phyloP scores from a whole-genome alignment of 2,797 vertebrate species.

The Clamator glandarius region DNA sequence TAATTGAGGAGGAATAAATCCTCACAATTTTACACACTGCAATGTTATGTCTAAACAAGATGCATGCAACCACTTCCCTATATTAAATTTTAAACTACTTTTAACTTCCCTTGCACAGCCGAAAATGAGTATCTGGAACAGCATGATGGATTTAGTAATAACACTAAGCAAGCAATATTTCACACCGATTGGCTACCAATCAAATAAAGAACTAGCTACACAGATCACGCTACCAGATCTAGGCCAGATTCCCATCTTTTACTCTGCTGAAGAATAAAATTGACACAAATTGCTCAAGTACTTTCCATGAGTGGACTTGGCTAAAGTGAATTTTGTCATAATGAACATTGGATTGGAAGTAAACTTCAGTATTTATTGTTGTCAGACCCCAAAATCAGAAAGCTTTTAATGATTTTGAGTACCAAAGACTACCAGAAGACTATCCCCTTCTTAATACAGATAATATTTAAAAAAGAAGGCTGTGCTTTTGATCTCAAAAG shows the following conservation, averaged over 20 bases:
- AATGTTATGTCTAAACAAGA: background rate
- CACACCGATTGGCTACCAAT: background rate
- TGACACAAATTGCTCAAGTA: background rate
- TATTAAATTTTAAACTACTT: background rate
- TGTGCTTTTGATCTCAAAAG: background rate
- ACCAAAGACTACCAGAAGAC: background rate
- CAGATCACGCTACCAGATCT: background rate
- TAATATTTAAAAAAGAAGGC: background rate
- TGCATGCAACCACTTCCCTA: background rate
- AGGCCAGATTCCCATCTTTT: background rate
- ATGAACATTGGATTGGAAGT: background rate
- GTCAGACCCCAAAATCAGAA: background rate
- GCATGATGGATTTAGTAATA: background rate
- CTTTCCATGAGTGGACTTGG: background rate
- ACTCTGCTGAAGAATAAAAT: background rate
- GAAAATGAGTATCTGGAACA: background rate
- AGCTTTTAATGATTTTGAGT: background rate
- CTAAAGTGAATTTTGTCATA: background rate
- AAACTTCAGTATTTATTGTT: background rate
- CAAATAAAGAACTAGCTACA: background rate
- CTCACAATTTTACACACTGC: background rate
- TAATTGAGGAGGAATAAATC: background rate
- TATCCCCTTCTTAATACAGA: background rate
- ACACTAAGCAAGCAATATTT: background rate
- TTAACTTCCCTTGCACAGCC: background rate